Conservation (phyloP, 2,113 vertebrate genomes). For the Cepphus grylle region DNA sequence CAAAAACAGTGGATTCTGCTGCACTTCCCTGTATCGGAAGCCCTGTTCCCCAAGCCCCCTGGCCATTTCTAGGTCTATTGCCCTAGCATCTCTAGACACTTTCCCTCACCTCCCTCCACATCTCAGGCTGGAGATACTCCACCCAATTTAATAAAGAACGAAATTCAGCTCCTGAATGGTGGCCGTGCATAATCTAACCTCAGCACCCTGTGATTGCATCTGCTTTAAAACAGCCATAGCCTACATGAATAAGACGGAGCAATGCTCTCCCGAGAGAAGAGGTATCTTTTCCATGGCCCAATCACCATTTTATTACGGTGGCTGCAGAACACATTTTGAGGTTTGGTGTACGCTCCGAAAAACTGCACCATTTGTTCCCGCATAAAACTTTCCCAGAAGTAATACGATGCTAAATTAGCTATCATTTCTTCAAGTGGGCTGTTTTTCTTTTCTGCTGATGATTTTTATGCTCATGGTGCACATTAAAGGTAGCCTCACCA, state of each 20-base stretch:
- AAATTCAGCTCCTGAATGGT: neutral
- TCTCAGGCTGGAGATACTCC: neutral
- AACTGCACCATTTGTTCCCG: neutral
- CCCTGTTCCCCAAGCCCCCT: neutral
- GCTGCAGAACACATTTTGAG: neutral
- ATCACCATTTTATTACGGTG: neutral
- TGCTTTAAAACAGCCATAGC: neutral
- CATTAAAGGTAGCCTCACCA: neutral
- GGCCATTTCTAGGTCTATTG: neutral
- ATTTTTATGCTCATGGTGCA: neutral
- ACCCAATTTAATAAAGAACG: neutral
- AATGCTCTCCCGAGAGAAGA: neutral
- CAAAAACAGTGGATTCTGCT: neutral
- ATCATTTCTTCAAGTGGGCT: slow-evolving; percentile 1
- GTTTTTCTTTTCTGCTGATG: slow-evolving; percentile 2
- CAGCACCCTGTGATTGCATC: neutral
- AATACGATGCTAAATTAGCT: neutral
- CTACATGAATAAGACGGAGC: neutral
- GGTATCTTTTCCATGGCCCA: neutral
- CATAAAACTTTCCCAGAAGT: slow-evolving; percentile 32
- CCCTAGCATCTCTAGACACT: neutral
- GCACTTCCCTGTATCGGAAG: neutral
- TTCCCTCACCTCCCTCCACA: neutral
- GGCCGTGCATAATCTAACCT: neutral
- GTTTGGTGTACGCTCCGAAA: neutral